Percentiles rank a stretch among this genome's conserved stretches.
Evolutionary conservation across 2,113 vertebrate genomes (phyloP).

Genomic region (Alces alces): DNA sequence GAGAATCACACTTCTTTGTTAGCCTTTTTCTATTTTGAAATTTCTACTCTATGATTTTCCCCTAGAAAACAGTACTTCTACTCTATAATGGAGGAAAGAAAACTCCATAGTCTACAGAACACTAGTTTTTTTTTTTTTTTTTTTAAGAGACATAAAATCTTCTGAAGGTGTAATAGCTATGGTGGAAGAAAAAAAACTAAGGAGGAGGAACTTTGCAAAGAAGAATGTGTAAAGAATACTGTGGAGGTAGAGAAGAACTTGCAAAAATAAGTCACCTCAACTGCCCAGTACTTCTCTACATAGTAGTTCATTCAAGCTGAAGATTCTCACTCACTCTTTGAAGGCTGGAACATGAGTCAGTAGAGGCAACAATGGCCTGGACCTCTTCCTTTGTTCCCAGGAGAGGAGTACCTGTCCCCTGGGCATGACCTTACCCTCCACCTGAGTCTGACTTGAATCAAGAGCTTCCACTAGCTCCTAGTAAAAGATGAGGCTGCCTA

Average conservation of each 20-base stretch:
- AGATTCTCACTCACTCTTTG: background rate
- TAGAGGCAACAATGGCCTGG: background rate
- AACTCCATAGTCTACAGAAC: background rate
- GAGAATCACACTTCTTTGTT: background rate
- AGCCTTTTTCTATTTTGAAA: background rate
- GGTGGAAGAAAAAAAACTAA: background rate
- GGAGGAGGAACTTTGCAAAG: background rate
- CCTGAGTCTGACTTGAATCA: background rate
- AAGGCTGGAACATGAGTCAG: background rate
- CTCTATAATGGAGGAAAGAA: background rate
- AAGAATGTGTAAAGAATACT: background rate
- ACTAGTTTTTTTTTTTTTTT: background rate
- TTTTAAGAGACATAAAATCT: background rate
- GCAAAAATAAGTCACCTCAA: background rate
- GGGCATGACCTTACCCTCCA: background rate
- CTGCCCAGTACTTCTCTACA: background rate
- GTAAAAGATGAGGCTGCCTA: background rate
- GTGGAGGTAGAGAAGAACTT: background rate
- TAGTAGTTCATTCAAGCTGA: background rate
- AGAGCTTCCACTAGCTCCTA: background rate
- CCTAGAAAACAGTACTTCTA: background rate
- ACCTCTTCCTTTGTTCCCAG: background rate
- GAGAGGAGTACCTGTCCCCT: background rate
- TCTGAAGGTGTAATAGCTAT: background rate
- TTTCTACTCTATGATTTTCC: background rate